Evolutionary conservation across 2,888 invertebrate genomes (phyloP).

Genomic region (Chaetoderma sp.): DNA sequence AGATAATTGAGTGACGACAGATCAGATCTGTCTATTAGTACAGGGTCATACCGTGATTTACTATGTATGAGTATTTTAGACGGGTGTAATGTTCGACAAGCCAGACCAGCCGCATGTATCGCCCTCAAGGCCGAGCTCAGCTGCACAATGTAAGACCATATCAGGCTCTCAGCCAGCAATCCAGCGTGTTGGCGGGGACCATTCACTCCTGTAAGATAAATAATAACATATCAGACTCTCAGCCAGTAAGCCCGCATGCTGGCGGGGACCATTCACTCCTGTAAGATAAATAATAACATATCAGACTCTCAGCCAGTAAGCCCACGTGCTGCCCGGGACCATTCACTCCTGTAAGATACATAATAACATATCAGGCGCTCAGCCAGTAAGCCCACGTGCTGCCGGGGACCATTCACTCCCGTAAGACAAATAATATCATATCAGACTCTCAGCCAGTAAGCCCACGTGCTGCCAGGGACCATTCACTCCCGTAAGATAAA

Average conservation of each 20-base stretch:
- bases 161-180: conserved; percentile 87
- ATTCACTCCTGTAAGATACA: conserved; percentile 31
- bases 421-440: too few species aligned
- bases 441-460: too few species aligned
- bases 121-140: conserved; percentile 91
- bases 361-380: conserved; percentile 94
- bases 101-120: conserved; percentile 85
- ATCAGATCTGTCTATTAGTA: not conserved
- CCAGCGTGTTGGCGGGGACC: conserved; percentile 75
- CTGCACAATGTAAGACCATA: conserved; percentile 97
- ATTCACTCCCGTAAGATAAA: too few species aligned
- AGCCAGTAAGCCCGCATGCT: conserved; percentile 81
- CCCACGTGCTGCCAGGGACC: too few species aligned
- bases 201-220: conserved; percentile 31
- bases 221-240: conserved; percentile 94
- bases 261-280: conserved; percentile 66
- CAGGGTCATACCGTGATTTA: conserved; percentile 55
- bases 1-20: not conserved
- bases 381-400: conserved; percentile 81
- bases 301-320: conserved; percentile 87
- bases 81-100: conserved; percentile 88
- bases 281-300: conserved; percentile 81
- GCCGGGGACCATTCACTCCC: conserved; percentile 66
- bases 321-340: conserved; percentile 75
- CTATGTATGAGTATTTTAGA: conserved; percentile 80